Conservation (phyloP, 2,888 invertebrate species). For the Helobdella robusta region DNA sequence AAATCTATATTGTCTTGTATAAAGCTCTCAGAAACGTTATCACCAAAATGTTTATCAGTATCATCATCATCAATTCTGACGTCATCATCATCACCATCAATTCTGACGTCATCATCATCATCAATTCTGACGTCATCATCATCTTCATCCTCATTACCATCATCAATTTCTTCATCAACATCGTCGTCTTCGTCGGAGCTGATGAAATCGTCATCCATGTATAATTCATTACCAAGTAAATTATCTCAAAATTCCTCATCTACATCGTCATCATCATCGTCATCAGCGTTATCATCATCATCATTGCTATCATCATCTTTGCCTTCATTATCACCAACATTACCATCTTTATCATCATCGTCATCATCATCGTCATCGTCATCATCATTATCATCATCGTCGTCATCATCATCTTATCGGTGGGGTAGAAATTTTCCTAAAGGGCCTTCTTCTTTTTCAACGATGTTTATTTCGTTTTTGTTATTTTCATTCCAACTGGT, state of each 20-base stretch:
- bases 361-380: background rate
- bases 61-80: background rate
- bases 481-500: background rate
- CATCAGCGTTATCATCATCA: background rate
- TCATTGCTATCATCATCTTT: background rate
- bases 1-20: too few species aligned
- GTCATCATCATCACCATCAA: background rate
- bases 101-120: background rate
- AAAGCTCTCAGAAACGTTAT: too few species aligned
- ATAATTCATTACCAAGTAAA: too few species aligned
- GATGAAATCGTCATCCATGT: background rate
- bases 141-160: constrained; percentile 1
- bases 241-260: background rate
- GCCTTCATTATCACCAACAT: background rate
- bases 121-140: background rate
- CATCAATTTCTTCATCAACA: background rate
- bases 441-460: too few species aligned
- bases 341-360: background rate
- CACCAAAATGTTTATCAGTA: background rate
- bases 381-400: background rate
- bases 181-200: background rate
- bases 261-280: background rate
- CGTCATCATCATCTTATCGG: background rate
- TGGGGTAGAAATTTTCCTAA: too few species aligned
- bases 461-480: too few species aligned